A percentile compares a stretch with the other conserved stretches of the same genome.
Evolutionary conservation across 2,888 invertebrate species (phyloP).

Genomic region (Epinotia brunnichana): DNA sequence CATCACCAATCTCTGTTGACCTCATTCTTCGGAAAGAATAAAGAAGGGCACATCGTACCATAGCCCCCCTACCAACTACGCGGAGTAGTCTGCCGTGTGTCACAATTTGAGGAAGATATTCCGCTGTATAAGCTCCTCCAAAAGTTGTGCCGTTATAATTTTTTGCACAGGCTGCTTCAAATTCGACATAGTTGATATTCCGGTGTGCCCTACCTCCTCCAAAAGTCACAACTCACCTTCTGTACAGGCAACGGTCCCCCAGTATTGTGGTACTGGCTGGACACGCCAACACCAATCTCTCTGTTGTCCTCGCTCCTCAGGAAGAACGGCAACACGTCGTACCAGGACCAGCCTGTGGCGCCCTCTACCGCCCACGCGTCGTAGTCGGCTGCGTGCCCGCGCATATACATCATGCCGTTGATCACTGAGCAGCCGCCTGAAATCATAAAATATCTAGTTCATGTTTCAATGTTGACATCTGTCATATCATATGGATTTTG

Average conservation of each 20-base stretch:
- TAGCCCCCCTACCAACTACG: slow-evolving; percentile 78
- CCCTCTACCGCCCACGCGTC: slow-evolving; percentile 89
- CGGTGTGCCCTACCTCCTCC: slow-evolving; percentile 52
- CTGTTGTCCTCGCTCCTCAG: slow-evolving; percentile 86
- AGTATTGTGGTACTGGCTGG: slow-evolving; percentile 83
- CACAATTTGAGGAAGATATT: too few relatives aligned
- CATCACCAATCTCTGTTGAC: slow-evolving; percentile 85
- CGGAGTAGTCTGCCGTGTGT: too few relatives aligned
- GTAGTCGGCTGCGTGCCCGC: slow-evolving; percentile 90
- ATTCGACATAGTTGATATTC: too few relatives aligned
- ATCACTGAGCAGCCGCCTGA: slow-evolving; percentile 88
- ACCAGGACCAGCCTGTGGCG: slow-evolving; percentile 90
- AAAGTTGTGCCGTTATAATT: too few relatives aligned
- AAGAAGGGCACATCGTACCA: slow-evolving; percentile 88
- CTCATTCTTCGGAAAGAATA: slow-evolving; percentile 87
- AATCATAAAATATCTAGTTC: not conserved
- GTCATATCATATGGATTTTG: too few relatives aligned
- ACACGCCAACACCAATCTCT: slow-evolving; percentile 84
- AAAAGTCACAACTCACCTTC: slow-evolving; percentile 57
- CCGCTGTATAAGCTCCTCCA: too few relatives aligned
- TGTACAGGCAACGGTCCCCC: slow-evolving; percentile 86
- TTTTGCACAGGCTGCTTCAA: too few relatives aligned
- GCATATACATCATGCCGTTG: slow-evolving; percentile 93
- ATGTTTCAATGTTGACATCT: not conserved
- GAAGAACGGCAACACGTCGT: slow-evolving; percentile 90